Conservation (phyloP, 2,113 vertebrate genomes). For the cattle (Bos taurus) region ARS-UCD2.0 NC_037331.1:90782501-90783000, state of each 20-base stretch:
- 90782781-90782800: neutral
- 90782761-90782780: neutral
- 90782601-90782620: neutral
- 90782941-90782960: neutral
- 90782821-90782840: neutral
- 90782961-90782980: neutral
- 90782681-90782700: neutral
- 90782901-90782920: accelerated
- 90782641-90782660: neutral
- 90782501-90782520: neutral
- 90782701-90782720: neutral
- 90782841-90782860: neutral
- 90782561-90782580: neutral
- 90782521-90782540: neutral
- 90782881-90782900: neutral
- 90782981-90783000: neutral
- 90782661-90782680: neutral
- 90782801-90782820: neutral
- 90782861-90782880: neutral
- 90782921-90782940: neutral
- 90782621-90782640: neutral
- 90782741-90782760: neutral
- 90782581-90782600: neutral
- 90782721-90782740: neutral
- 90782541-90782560: neutral